These are phyloP conservation scores for Drosophila insularis DNA, from an alignment of 1,140 invertebrate genomes.

Conservation along the genomic window DNA sequence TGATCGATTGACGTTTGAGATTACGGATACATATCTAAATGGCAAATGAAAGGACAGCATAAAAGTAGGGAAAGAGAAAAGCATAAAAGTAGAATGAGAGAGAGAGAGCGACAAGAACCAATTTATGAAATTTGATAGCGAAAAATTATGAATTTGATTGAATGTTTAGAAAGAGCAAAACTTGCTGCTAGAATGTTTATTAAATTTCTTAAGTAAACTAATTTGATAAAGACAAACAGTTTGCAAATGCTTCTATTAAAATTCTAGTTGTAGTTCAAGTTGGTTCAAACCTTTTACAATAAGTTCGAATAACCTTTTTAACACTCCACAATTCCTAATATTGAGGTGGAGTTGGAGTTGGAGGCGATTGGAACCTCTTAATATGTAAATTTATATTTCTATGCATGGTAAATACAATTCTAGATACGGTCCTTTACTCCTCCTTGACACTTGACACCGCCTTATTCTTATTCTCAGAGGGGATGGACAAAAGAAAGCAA, in stretches of 20 bases:
- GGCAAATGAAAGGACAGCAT: constrained; percentile 11
- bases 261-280: no score
- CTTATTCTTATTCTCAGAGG: no score
- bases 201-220: no score
- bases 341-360: neutral
- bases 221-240: no score
- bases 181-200: no score
- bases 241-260: no score
- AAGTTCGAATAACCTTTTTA: neutral
- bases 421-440: neutral
- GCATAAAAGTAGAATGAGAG: no score
- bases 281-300: neutral
- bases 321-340: neutral
- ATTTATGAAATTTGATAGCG: neutral
- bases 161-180: no score
- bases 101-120: constrained; percentile 5
- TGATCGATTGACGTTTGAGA: constrained; percentile 62
- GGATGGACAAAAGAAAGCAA: neutral
- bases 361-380: constrained; percentile 27
- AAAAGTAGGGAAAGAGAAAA: no score
- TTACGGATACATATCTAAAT: constrained; percentile 23
- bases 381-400: constrained; percentile 66
- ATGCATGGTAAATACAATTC: constrained; percentile 10
- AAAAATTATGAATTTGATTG: neutral
- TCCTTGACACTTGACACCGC: neutral